Percentiles rank a stretch among this genome's conserved stretches.
Evolutionary conservation across 2,888 invertebrate genomes (phyloP).

Genomic region (Lasioglossum villosulum): DNA sequence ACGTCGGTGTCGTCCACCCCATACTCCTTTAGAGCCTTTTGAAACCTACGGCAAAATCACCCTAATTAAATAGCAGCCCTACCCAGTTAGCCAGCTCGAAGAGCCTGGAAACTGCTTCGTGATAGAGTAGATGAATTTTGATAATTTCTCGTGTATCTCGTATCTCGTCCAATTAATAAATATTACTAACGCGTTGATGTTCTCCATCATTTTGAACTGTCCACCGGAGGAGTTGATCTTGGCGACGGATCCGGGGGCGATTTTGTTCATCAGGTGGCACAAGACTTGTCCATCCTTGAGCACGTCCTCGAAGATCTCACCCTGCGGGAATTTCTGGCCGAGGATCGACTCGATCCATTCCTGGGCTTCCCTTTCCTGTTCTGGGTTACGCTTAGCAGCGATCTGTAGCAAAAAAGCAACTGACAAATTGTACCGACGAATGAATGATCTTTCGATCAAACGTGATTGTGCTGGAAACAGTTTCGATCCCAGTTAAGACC

Average conservation of each 20-base stretch:
- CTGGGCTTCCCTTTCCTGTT: slow-evolving; percentile 94
- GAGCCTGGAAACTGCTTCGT: too few relatives aligned
- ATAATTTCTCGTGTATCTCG: too few relatives aligned
- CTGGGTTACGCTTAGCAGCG: slow-evolving; percentile 92
- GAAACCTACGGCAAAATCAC: slow-evolving; percentile 87
- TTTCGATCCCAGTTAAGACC: neutral
- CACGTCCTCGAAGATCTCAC: slow-evolving; percentile 93
- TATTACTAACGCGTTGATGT: slow-evolving; percentile 93
- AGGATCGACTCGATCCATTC: slow-evolving; percentile 96
- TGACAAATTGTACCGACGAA: too few relatives aligned
- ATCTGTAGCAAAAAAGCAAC: slow-evolving; percentile 86
- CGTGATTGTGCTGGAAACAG: neutral
- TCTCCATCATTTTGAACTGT: slow-evolving; percentile 99
- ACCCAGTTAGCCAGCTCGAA: neutral
- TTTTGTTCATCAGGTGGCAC: slow-evolving; percentile 97
- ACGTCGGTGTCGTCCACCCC: slow-evolving; percentile 96
- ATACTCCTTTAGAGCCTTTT: slow-evolving; percentile 93
- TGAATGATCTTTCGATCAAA: neutral
- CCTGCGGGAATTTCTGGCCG: slow-evolving; percentile 94
- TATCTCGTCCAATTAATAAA: neutral
- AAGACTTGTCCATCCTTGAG: slow-evolving; percentile 96
- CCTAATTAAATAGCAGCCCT: neutral
- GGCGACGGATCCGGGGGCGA: slow-evolving; percentile 93
- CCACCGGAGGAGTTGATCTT: slow-evolving; percentile 98
- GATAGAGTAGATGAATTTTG: neutral